Conservation (phyloP, 2,113 vertebrate genomes). For the Eptatretus burgeri region DNA sequence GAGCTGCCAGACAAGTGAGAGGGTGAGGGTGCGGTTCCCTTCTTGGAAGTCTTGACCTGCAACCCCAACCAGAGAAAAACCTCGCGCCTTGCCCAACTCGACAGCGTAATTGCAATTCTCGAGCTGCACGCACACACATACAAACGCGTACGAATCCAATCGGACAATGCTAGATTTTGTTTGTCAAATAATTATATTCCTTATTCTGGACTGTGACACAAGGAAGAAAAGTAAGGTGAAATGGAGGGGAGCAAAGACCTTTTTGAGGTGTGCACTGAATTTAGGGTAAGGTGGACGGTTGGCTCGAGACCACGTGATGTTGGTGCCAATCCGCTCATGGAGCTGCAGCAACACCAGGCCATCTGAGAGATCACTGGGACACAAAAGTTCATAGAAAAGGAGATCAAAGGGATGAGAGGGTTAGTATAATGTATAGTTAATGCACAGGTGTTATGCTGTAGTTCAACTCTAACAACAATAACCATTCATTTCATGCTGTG, state of each 20-base stretch:
- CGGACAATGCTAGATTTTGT: not conserved
- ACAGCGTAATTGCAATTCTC: constrained; percentile 5
- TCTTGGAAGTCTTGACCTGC: constrained; percentile 1
- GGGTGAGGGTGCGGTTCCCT: constrained; percentile 3
- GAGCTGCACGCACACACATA: not conserved
- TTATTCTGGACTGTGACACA: not conserved
- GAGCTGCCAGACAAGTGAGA: constrained; percentile 5
- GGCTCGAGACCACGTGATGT: constrained; percentile 43
- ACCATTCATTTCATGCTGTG: no score
- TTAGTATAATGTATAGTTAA: no score
- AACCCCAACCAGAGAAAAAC: not conserved
- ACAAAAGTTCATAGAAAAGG: constrained; percentile 10
- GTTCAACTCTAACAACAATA: no score
- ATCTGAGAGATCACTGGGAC: constrained; percentile 32
- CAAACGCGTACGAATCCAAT: not conserved
- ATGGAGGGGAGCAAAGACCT: constrained; percentile 18
- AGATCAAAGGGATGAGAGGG: no score
- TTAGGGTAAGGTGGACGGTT: constrained; percentile 53
- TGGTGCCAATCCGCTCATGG: constrained; percentile 40
- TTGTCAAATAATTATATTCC: not conserved
- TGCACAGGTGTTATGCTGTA: no score
- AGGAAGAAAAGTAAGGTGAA: not conserved
- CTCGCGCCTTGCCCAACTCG: not conserved
- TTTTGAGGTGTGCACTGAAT: constrained; percentile 67
- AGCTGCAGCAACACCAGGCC: constrained; percentile 50